Base-by-base conservation (phyloP, 2,888 invertebrate species). In the Dasysyrphus albostriatus region DNA sequence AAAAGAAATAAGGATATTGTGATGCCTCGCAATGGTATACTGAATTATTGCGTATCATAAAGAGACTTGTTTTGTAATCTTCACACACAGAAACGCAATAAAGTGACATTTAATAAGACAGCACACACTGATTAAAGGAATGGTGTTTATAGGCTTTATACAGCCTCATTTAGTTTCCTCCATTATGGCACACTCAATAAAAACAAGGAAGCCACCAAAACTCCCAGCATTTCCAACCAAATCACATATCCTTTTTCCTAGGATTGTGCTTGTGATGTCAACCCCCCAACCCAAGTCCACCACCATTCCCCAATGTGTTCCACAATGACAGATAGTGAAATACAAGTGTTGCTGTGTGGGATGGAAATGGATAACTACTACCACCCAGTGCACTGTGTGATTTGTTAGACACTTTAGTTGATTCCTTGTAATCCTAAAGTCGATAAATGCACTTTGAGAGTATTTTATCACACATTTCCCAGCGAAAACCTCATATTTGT, bases 401-500 rank as follows among this genome's bases (percentile, higher is more conserved):
- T 75, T 70, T 72, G 39, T 32, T 72, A 70, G 63, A 56, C 63
- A 82, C 74, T 74, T 67, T 9, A 70, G 37, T 39, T 61, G 44
- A 63, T 70, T 70, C 39, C 61, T 42, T 75, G 75, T 42, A 70
- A 42, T 29, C 77, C 51, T 29, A n/a, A 14, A 69, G 69, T 69
- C 29, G 63, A 39, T 42, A 56, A 63, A 63, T 75, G 54, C 59
- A 70, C 19, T 39, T n/a, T 39, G 44, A 63, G 63, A 70, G 24
- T 12, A 65, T 58, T 67, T 82, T 77, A 77, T 67, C 70, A 67
- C 58, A 82, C 65, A 73, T 65, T 76, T 82, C 39, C 49, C 72
- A 72, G 56, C 24, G 12, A 12, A 75, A 75, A 56, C 69, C 44
- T 37, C 56, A 72, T 42, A 61, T 24, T 9, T 65, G 49, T 65